Percentiles rank a stretch among this genome's conserved stretches.
Evolutionary conservation across 2,888 invertebrate species (phyloP).

Genomic region (Acanthosepion pharaonis): DNA sequence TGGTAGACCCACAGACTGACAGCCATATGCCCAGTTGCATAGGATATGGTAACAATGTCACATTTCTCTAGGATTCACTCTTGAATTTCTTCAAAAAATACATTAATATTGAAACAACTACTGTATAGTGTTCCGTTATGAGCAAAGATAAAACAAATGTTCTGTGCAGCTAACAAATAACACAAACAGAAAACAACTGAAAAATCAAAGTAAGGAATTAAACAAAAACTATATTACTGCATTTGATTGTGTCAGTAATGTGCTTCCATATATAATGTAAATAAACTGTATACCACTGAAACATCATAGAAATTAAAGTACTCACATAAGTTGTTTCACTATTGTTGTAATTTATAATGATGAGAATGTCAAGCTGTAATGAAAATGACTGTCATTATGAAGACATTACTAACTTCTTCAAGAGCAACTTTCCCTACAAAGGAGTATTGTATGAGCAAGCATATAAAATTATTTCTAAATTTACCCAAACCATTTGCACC

Average conservation of each 20-base stretch:
- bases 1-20: no score
- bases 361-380: background rate
- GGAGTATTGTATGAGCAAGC: background rate
- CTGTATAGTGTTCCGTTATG: no score
- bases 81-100: no score
- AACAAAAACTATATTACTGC: no score
- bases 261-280: background rate
- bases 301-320: conserved; percentile 2
- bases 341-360: background rate
- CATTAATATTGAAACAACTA: no score
- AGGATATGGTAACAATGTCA: no score
- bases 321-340: background rate
- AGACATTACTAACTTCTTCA: background rate
- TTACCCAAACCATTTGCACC: background rate
- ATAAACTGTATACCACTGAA: background rate
- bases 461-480: conserved; percentile 1
- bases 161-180: no score
- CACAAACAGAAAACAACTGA: no score
- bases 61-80: no score
- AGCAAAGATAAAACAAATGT: no score
- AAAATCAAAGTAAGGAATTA: no score
- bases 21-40: no score
- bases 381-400: background rate
- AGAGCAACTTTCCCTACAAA: background rate
- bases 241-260: background rate